A percentile compares a stretch with the other conserved stretches of the same genome.
Conservation (phyloP, 2,113 vertebrate species). For the Sciurus niger region DNA sequence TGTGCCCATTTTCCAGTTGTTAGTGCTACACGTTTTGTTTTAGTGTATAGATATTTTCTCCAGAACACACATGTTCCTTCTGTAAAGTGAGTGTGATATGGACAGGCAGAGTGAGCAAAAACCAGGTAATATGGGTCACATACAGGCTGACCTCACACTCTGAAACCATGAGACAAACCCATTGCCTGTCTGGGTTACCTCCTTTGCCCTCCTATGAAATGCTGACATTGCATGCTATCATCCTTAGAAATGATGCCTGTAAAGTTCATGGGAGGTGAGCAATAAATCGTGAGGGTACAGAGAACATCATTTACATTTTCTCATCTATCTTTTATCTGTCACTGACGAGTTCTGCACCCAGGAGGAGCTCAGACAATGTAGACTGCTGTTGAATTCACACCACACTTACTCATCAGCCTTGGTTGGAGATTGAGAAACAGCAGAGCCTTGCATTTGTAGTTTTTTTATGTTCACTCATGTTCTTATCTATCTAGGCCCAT, state of each 20-base stretch:
- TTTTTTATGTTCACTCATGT: constrained; percentile 39
- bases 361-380: neutral
- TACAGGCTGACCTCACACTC: neutral
- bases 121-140: neutral
- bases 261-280: neutral
- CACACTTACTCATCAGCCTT: neutral
- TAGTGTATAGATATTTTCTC: neutral
- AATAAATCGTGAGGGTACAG: neutral
- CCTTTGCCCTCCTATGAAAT: neutral
- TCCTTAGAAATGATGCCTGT: neutral
- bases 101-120: neutral
- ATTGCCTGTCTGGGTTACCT: neutral
- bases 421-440: neutral
- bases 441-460: neutral
- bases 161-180: neutral
- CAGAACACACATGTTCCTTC: neutral
- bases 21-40: neutral
- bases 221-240: neutral
- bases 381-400: neutral
- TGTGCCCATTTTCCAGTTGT: neutral
- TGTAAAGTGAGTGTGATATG: neutral
- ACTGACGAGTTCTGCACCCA: neutral
- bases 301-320: neutral
- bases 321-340: neutral
- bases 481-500: neutral